These are phyloP conservation scores for Hyla sarda DNA, from an alignment of 2,113 vertebrate genomes.

Conservation along the genomic window DNA sequence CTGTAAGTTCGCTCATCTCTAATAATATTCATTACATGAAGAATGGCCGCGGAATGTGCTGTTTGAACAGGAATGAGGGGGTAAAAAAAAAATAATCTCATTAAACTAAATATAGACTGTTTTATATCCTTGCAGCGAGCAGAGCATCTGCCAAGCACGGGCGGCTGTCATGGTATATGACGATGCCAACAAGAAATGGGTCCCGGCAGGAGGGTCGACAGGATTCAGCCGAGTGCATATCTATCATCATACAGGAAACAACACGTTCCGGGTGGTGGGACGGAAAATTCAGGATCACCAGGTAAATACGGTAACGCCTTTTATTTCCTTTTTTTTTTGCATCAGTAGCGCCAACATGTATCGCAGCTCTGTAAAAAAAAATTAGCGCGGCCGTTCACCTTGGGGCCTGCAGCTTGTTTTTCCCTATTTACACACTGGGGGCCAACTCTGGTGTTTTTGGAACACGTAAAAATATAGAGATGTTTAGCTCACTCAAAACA, in stretches of 20 bases:
- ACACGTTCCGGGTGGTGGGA: slow-evolving; percentile 96
- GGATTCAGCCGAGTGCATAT: slow-evolving; percentile 99
- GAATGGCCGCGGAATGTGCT: not conserved
- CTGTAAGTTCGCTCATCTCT: too few species aligned
- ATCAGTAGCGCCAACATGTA: too few species aligned
- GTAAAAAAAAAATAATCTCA: slow-evolving; percentile 12
- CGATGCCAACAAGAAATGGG: slow-evolving; percentile 98
- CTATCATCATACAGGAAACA: slow-evolving; percentile 98
- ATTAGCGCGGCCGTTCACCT: too few species aligned
- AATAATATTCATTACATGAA: not conserved
- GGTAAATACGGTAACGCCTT: too few species aligned
- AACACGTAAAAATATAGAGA: too few species aligned
- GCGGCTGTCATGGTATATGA: slow-evolving; percentile 99
- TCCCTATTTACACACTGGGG: too few species aligned
- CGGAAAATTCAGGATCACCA: slow-evolving; percentile 99
- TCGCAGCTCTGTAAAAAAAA: too few species aligned
- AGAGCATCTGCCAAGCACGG: slow-evolving; percentile 99
- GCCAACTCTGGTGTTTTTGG: too few species aligned
- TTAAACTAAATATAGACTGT: slow-evolving; percentile 14
- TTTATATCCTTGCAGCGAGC: slow-evolving; percentile 81
- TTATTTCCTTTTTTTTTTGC: too few species aligned
- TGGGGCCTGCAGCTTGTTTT: too few species aligned
- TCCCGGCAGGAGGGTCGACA: slow-evolving; percentile 94
- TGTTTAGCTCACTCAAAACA: too few species aligned
- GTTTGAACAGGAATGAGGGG: not conserved